These are phyloP conservation scores for Lasius platythorax DNA, from an alignment of 2,888 invertebrate genomes.

Conservation along the genomic window DNA sequence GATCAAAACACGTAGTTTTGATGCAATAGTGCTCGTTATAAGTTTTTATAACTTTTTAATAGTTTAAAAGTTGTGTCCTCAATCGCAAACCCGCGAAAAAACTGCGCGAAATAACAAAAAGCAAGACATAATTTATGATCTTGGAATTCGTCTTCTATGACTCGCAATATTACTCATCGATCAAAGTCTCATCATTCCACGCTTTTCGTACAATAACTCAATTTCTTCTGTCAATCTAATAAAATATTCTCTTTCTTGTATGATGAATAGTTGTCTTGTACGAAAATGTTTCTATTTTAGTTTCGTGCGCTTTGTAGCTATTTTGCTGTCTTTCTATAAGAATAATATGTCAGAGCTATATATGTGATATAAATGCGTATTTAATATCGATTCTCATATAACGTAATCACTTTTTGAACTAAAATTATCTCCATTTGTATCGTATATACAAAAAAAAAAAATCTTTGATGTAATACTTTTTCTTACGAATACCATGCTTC, in stretches of 20 bases:
- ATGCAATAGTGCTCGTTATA: constrained; percentile 7
- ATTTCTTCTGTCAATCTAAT: constrained; percentile 51
- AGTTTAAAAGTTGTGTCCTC: constrained; percentile 5
- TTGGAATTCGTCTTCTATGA: constrained; percentile 28
- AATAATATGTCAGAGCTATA: neutral
- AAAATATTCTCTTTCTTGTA: constrained; percentile 27
- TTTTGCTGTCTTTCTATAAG: neutral
- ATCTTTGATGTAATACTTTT: neutral
- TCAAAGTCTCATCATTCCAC: constrained; percentile 43
- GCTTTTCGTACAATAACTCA: constrained; percentile 35
- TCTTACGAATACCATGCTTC: neutral
- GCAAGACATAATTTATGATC: constrained; percentile 46
- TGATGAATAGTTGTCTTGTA: constrained; percentile 26
- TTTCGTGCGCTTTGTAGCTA: neutral
- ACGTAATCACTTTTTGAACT: neutral
- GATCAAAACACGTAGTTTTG: neutral
- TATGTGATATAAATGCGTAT: neutral
- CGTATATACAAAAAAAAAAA: too few relatives aligned
- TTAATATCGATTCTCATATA: constrained; percentile 28
- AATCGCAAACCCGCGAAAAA: neutral
- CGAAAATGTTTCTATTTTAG: constrained; percentile 14
- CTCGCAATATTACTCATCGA: constrained; percentile 41
- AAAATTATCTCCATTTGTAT: constrained; percentile 6
- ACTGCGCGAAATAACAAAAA: neutral
- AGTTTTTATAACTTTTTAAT: constrained; percentile 5